These are phyloP conservation scores for Synanthedon myopaeformis DNA, from an alignment of 2,888 invertebrate species.

Conservation along the genomic window DNA sequence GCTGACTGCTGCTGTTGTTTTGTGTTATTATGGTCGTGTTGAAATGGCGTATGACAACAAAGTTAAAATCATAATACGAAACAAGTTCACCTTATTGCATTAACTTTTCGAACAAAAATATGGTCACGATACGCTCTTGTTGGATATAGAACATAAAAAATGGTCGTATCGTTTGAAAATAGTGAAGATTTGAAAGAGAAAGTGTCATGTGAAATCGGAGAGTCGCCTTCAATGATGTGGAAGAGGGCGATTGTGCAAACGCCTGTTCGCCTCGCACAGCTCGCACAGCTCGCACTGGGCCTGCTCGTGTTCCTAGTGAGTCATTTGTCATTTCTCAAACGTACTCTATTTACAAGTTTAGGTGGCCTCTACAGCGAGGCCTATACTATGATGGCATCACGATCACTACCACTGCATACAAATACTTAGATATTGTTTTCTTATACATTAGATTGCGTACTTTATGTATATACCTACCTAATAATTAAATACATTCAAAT, in stretches of 20 bases:
- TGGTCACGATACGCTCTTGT: too few relatives aligned
- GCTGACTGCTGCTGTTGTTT: too few relatives aligned
- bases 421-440: too few relatives aligned
- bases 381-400: too few relatives aligned
- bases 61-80: neutral
- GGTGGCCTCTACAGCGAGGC: too few relatives aligned
- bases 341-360: too few relatives aligned
- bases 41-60: constrained; percentile 9
- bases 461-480: too few relatives aligned
- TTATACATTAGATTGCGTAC: too few relatives aligned
- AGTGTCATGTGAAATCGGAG: constrained; percentile 63
- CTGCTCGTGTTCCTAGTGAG: constrained; percentile 39
- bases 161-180: neutral
- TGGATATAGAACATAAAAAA: neutral
- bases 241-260: constrained; percentile 68
- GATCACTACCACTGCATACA: too few relatives aligned
- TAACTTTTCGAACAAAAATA: too few relatives aligned
- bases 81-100: too few relatives aligned
- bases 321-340: constrained; percentile 8
- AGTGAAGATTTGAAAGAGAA: constrained; percentile 42
- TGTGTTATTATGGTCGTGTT: neutral
- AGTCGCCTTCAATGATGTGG: constrained; percentile 67
- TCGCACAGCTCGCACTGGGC: constrained; percentile 31
- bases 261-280: constrained; percentile 17
- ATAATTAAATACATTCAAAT: too few relatives aligned